These are phyloP conservation scores for Pemphigus obesinymphae DNA, from an alignment of 1,140 invertebrate species.

Conservation along the genomic window DNA sequence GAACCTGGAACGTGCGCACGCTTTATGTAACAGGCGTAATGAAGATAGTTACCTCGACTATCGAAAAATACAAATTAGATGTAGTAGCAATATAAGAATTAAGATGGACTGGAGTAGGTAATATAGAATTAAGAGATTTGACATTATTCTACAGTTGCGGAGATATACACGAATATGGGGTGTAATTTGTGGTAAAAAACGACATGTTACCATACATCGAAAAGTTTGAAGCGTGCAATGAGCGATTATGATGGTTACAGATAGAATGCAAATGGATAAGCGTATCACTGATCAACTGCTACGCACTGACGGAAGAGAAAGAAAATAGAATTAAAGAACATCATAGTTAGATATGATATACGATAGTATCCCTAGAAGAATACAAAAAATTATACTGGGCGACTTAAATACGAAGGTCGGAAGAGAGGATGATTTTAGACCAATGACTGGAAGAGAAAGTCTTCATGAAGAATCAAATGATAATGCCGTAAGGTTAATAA, in stretches of 20 bases:
- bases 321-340: constrained; percentile 25
- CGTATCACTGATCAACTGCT: constrained; percentile 1
- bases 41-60: background rate
- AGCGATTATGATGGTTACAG: background rate
- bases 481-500: background rate
- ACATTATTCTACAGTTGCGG: background rate
- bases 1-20: too few relatives aligned
- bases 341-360: background rate
- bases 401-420: constrained; percentile 20
- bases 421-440: background rate
- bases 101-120: background rate
- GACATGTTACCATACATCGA: background rate
- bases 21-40: too few relatives aligned
- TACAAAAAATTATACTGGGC: constrained; percentile 19
- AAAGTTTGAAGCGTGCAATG: background rate
- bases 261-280: constrained; percentile 12
- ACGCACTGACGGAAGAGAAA: background rate
- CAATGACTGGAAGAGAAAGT: background rate
- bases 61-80: background rate
- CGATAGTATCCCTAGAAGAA: constrained; percentile 6
- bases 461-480: background rate
- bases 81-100: too few relatives aligned
- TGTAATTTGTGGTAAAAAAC: background rate
- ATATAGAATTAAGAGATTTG: background rate
- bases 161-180: background rate